phyloP scores from a whole-genome alignment of 2,113 vertebrate species.

The Aptenodytes patagonicus region DNA sequence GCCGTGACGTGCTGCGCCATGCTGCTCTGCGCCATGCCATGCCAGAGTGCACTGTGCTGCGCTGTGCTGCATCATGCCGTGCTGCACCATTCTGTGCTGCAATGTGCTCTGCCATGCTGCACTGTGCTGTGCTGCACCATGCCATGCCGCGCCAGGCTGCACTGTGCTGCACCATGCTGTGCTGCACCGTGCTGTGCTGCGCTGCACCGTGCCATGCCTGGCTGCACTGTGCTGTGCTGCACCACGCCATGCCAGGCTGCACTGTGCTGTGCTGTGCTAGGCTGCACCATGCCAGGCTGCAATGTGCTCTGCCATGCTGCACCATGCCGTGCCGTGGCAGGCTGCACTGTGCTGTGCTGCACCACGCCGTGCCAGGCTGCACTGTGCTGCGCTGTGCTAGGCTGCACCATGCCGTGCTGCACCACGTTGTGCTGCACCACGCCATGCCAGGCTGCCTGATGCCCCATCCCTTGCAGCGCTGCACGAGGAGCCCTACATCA shows the following conservation, averaged over 20 bases:
- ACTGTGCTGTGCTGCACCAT: fast-evolving
- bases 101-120: neutral
- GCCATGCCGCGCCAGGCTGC: neutral
- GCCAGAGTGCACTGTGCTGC: fast-evolving
- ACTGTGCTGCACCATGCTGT: neutral
- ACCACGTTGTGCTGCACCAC: fast-evolving
- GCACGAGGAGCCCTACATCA: slow-evolving; percentile 92
- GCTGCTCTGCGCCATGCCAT: fast-evolving
- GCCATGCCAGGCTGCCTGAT: neutral
- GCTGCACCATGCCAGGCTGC: neutral
- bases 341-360: fast-evolving
- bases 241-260: fast-evolving
- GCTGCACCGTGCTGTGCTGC: neutral
- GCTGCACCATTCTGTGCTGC: fast-evolving
- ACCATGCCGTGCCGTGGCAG: fast-evolving
- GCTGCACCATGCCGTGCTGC: neutral
- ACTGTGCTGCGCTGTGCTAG: neutral
- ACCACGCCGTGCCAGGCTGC: fast-evolving
- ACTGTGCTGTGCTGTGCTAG: neutral
- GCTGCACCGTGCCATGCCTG: fast-evolving
- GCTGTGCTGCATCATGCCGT: fast-evolving
- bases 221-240: fast-evolving
- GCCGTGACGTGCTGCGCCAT: fast-evolving
- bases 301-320: neutral
- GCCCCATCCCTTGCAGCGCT: slow-evolving; percentile 72